Conservation (phyloP, 2,888 invertebrate species). For the Hirtodrosophila confusa region DNA sequence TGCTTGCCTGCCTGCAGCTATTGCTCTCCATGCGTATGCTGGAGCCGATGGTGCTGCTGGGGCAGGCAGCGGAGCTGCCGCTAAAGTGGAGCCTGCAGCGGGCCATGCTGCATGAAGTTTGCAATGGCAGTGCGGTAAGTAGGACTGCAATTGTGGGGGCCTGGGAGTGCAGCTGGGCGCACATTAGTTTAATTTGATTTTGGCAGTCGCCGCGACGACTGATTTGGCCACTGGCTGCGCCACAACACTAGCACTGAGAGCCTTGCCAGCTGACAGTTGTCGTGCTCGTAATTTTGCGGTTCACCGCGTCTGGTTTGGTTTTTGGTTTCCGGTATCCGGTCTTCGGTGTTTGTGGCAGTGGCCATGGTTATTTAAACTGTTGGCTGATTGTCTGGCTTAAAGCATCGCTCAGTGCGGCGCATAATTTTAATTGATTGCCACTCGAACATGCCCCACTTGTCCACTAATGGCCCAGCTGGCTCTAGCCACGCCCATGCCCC, state of each 20-base stretch:
- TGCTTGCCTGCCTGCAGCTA: slow-evolving; percentile 79
- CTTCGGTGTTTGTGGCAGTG: not conserved
- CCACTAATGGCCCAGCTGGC: slow-evolving; percentile 46
- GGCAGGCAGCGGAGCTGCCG: slow-evolving; percentile 56
- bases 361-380: slow-evolving; percentile 43
- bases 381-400: slow-evolving; percentile 30
- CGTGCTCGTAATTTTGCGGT: slow-evolving; percentile 75
- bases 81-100: slow-evolving; percentile 70
- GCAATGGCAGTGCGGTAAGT: slow-evolving; percentile 67
- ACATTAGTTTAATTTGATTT: slow-evolving; percentile 79
- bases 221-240: slow-evolving; percentile 33
- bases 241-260: slow-evolving; percentile 31
- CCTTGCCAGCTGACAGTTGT: slow-evolving; percentile 65
- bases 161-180: slow-evolving; percentile 18
- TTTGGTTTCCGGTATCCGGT: slow-evolving; percentile 31
- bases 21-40: slow-evolving; percentile 80
- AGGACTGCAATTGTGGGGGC: not conserved
- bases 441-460: slow-evolving; percentile 66
- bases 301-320: slow-evolving; percentile 62
- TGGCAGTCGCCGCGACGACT: slow-evolving; percentile 44
- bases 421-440: slow-evolving; percentile 74
- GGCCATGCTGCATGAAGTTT: slow-evolving; percentile 81
- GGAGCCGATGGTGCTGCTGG: slow-evolving; percentile 74
- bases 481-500: no score
- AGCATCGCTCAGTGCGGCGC: slow-evolving; percentile 30